Percentiles rank a stretch among this genome's conserved stretches.
phyloP scores from a whole-genome alignment of 2,113 vertebrate species.

The Hystrix cristata region DNA sequence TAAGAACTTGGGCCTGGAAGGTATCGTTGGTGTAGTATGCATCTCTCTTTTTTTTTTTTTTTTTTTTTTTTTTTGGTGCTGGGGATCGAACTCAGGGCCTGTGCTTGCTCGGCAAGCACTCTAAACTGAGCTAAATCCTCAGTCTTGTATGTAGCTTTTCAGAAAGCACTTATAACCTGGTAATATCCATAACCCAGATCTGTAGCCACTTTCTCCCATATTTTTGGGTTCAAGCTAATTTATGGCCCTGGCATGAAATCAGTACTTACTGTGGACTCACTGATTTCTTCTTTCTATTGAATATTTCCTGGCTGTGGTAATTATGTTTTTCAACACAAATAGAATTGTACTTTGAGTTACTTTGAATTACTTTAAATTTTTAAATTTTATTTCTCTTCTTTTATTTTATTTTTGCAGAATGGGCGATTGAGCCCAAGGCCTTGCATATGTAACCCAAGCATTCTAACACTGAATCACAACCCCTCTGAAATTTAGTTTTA shows the following conservation, averaged over 20 bases:
- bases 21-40: neutral
- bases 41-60: neutral
- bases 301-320: neutral
- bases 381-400: neutral
- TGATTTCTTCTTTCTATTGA: neutral
- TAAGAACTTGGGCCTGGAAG: neutral
- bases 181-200: neutral
- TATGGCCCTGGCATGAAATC: neutral
- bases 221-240: slow-evolving; percentile 22
- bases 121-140: too few relatives aligned
- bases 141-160: neutral
- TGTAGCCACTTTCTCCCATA: neutral
- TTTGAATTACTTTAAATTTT: neutral
- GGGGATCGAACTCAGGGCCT: too few relatives aligned
- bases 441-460: neutral
- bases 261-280: neutral
- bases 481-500: neutral
- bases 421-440: neutral
- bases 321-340: neutral
- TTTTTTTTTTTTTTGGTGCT: too few relatives aligned
- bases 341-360: neutral
- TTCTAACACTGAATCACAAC: neutral
- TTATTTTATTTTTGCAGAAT: neutral
- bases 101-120: too few relatives aligned
- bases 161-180: neutral